phyloP scores from a whole-genome alignment of 2,888 invertebrate genomes.

The Teleiodes luculella region DNA sequence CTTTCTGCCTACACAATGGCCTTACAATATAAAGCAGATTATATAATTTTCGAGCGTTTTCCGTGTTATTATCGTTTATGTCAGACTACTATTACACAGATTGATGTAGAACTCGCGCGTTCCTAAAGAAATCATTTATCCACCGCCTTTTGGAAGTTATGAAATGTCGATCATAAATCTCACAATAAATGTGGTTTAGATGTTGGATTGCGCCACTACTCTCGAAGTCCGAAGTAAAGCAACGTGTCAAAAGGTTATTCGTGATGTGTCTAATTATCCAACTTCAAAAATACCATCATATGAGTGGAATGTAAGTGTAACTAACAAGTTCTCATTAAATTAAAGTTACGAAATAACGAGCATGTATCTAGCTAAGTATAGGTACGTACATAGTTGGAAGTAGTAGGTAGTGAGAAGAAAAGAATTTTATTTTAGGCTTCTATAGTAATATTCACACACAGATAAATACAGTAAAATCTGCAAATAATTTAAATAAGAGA shows the following conservation, averaged over 20 bases:
- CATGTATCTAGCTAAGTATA: not conserved
- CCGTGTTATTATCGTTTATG: slow-evolving; percentile 12
- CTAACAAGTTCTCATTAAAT: slow-evolving; percentile 18
- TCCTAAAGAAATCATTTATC: slow-evolving; percentile 13
- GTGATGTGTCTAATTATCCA: slow-evolving; percentile 49
- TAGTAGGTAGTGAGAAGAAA: too few species aligned
- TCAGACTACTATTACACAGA: not conserved
- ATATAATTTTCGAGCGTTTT: slow-evolving; percentile 10
- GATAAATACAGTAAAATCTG: too few species aligned
- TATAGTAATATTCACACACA: too few species aligned
- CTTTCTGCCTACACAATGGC: slow-evolving; percentile 9
- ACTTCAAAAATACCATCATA: slow-evolving; percentile 26
- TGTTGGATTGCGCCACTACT: slow-evolving; percentile 27
- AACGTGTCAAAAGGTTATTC: slow-evolving; percentile 53
- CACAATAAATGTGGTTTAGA: slow-evolving; percentile 18
- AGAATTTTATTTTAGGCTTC: too few species aligned
- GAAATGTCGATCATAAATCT: slow-evolving; percentile 14
- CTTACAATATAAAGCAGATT: slow-evolving; percentile 7
- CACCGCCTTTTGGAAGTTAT: slow-evolving; percentile 15
- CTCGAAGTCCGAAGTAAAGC: slow-evolving; percentile 28
- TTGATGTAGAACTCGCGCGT: not conserved
- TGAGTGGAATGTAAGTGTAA: slow-evolving; percentile 7
- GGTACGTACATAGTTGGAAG: not conserved
- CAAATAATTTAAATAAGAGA: too few species aligned
- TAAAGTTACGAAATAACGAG: slow-evolving; percentile 12